Conservation (phyloP, 2,888 invertebrate species). For the Homarus gammarus region DNA sequence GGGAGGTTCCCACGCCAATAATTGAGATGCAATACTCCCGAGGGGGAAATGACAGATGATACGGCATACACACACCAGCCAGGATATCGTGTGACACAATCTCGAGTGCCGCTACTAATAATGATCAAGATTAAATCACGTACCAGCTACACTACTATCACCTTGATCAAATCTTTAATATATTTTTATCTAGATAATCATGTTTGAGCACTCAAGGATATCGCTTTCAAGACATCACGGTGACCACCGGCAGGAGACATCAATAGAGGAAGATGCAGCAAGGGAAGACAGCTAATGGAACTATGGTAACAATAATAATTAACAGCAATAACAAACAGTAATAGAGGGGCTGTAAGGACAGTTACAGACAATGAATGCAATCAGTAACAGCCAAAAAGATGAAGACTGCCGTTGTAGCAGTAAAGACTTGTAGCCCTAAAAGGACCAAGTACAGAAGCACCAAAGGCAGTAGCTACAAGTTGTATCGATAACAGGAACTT, state of each 20-base stretch:
- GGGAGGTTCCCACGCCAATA: conserved; percentile 58
- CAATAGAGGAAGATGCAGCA: too few species aligned
- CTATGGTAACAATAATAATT: background rate
- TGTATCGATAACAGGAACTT: too few species aligned
- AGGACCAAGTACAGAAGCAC: too few species aligned
- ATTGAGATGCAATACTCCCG: conserved; percentile 52
- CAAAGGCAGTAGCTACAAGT: too few species aligned
- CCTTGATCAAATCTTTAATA: conserved; percentile 1
- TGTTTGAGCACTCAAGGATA: too few species aligned
- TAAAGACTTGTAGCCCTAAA: too few species aligned
- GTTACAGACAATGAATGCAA: too few species aligned
- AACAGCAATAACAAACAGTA: conserved; percentile 10
- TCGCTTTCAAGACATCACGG: too few species aligned
- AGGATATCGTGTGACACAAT: conserved; percentile 4
- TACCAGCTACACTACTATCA: conserved; percentile 23
- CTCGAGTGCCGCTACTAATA: conserved; percentile 8
- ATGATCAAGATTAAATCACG: conserved; percentile 25
- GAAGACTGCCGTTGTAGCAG: too few species aligned
- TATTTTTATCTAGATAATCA: too few species aligned
- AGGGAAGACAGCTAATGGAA: background rate
- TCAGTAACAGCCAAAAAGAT: too few species aligned
- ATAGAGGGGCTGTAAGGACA: background rate
- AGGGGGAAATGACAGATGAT: conserved; percentile 48
- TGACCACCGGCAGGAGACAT: too few species aligned
- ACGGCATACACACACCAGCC: conserved; percentile 10